Percentiles rank a stretch among this genome's conserved stretches.
These are phyloP conservation scores for Halcyon chelicuti DNA, from an alignment of 2,797 vertebrate genomes.

Conservation along the genomic window DNA sequence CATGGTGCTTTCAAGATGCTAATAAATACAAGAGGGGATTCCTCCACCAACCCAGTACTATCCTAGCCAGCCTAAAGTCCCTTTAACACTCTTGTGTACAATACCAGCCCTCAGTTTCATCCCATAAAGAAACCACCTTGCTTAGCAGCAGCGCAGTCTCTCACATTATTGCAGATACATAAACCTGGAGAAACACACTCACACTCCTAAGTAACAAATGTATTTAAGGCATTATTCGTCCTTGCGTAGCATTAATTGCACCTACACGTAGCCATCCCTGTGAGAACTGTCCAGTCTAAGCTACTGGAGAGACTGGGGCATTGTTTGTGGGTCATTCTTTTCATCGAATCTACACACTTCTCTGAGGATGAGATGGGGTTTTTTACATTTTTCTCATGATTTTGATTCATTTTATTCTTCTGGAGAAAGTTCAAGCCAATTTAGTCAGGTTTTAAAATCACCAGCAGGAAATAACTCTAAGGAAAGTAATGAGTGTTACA, in stretches of 20 bases:
- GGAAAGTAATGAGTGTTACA: neutral
- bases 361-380: neutral
- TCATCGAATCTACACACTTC: neutral
- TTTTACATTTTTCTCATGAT: neutral
- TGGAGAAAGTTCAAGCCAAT: neutral
- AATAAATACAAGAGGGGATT: neutral
- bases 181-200: neutral
- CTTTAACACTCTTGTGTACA: neutral
- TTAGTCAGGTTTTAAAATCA: neutral
- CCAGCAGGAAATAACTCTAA: neutral
- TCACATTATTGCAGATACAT: neutral
- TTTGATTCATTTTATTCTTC: neutral
- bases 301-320: neutral
- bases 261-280: neutral
- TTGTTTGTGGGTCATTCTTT: accelerated
- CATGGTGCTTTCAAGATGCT: neutral
- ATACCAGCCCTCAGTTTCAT: neutral
- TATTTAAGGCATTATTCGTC: neutral
- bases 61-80: neutral
- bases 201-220: accelerated
- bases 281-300: neutral
- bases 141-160: neutral
- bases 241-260: neutral
- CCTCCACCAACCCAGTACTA: neutral
- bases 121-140: neutral